phyloP scores from a whole-genome alignment of 1,140 invertebrate species.

The Zaprionus africanus region DNA sequence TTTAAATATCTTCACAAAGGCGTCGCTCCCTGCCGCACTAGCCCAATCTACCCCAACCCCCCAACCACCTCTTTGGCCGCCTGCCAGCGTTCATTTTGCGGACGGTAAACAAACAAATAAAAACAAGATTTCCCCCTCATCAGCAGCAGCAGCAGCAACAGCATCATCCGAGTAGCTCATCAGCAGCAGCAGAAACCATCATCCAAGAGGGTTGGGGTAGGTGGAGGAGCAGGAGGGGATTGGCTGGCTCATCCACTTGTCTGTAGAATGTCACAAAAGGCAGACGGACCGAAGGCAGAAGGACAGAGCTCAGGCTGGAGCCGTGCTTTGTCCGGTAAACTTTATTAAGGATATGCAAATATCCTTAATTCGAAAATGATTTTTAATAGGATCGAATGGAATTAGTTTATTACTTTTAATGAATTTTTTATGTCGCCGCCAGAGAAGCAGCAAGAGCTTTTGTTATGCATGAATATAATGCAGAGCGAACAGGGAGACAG shows the following conservation, averaged over 20 bases:
- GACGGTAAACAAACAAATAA: constrained; percentile 83
- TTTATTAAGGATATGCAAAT: constrained; percentile 84
- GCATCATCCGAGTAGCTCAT: constrained; percentile 41
- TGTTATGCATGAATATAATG: constrained; percentile 77
- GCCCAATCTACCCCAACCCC: background rate
- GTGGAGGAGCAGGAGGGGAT: background rate
- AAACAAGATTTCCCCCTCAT: constrained; percentile 66
- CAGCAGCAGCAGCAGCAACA: background rate
- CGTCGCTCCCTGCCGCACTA: background rate
- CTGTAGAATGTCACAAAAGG: constrained; percentile 80
- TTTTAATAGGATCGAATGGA: constrained; percentile 85
- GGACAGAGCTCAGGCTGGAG: constrained; percentile 2
- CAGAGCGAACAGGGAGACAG: constrained; percentile 20
- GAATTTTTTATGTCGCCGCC: constrained; percentile 83
- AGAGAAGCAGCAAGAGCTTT: constrained; percentile 37
- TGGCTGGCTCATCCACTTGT: constrained; percentile 70
- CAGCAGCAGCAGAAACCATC: constrained; percentile 57
- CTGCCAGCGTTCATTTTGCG: constrained; percentile 77
- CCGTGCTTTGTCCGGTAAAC: constrained; percentile 70
- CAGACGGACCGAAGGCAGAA: background rate
- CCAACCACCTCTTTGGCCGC: background rate
- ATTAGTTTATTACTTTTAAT: constrained; percentile 85
- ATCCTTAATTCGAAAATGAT: constrained; percentile 84
- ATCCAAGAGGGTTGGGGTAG: constrained; percentile 53
- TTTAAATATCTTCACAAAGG: constrained; percentile 72